phyloP scores from a whole-genome alignment of 2,113 vertebrate genomes.

The Reinhardtius hippoglossoides region DNA sequence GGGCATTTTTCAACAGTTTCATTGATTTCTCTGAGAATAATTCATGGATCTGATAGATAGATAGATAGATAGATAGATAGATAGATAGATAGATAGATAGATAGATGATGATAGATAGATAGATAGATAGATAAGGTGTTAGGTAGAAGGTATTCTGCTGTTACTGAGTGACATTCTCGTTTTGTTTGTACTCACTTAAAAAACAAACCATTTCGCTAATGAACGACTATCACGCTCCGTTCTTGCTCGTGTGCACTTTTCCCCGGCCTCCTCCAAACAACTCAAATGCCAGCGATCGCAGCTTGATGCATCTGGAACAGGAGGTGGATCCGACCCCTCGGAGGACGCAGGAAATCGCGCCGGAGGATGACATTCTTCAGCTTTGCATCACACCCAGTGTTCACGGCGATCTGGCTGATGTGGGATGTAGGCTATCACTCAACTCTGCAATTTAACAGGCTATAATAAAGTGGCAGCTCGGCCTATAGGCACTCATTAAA shows the following conservation, averaged over 20 bases:
- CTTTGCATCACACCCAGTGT: constrained; percentile 45
- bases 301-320: constrained; percentile 23
- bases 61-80: no score
- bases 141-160: no score
- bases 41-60: no score
- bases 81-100: no score
- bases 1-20: no score
- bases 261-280: constrained; percentile 21
- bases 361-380: constrained; percentile 50
- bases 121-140: no score
- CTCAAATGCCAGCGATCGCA: constrained; percentile 20
- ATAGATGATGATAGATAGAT: no score
- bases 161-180: no score
- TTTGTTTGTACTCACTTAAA: constrained; percentile 19
- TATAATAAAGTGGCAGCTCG: constrained; percentile 33
- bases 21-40: no score
- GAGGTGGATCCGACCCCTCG: constrained; percentile 33
- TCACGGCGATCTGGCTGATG: constrained; percentile 25
- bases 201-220: constrained; percentile 42
- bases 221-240: constrained; percentile 27
- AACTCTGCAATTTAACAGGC: constrained; percentile 44
- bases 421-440: constrained; percentile 47
- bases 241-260: constrained; percentile 1
- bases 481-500: constrained; percentile 32
- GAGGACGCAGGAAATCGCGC: constrained; percentile 24